Evolutionary conservation across 2,113 vertebrate species (phyloP), one percentile per base, ranked within the genome.

Genomic region (Narcine bancroftii): DNA sequence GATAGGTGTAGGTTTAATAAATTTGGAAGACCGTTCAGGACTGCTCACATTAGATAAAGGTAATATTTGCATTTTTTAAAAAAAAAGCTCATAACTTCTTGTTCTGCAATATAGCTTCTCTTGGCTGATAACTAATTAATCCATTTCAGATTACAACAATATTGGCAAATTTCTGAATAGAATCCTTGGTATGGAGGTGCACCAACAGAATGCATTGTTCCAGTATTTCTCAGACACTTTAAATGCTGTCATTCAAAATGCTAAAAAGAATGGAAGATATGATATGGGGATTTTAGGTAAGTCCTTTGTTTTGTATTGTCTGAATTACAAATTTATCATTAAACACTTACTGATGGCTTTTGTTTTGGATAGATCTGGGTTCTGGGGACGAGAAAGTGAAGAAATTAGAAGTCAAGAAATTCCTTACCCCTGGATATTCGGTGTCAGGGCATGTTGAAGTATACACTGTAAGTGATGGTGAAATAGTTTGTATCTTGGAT

Each of bases 211-310:
- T 11, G 96, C 99, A 0, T 95, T 99, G 79, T 99, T 99, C 95
- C 99, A 99, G 96, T 99, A 99, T 94, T 99, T 99, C 85, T 97
- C 98, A 0, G 99, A 99, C 94, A 99, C 98, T 0, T 95, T 99
- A 76, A 97, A 95, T 50, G 98, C 98, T 2, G 98, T 99, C 85
- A 98, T 99, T 93, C 98, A 98, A 93, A 99, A 99, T 93, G 98
- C 99, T 60, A 99, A 99, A 93, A 99, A 98, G 95, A 99, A 97
- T 45, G 99, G 99, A 89, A 95, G 97, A 97, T 99, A 99, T 0
- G 99, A 99, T 93, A 99, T 99, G 99, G 99, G 98, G 92, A 99
- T 99, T 94, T 95, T 99, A 29, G 99, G 99, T 98, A 95, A 96
- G 96, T 93, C 24, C 39, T 33, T 17, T 4, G 2, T 73, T 53